These are phyloP conservation scores for Carollia perspicillata DNA, from an alignment of 2,113 vertebrate species.

Conservation along the genomic window DNA sequence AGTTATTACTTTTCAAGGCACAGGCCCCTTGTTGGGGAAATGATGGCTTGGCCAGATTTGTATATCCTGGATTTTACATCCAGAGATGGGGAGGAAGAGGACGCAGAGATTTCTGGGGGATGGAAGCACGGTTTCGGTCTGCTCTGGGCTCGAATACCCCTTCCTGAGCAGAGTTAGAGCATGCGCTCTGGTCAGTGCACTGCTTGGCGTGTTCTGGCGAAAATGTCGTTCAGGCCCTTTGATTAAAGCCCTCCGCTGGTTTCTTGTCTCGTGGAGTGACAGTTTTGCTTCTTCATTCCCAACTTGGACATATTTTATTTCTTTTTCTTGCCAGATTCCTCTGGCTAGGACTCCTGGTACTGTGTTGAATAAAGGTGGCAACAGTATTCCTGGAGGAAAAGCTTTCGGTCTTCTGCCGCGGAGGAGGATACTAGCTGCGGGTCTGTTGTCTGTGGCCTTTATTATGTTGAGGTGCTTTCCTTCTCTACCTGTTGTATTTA, in stretches of 20 bases:
- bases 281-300: not conserved
- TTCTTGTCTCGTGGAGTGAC: not conserved
- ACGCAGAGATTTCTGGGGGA: not conserved
- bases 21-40: not conserved
- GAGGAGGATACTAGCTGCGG: not conserved
- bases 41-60: not conserved
- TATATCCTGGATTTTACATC: not conserved
- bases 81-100: not conserved
- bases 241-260: not conserved
- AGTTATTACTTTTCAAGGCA: not conserved
- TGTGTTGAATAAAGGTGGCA: not conserved
- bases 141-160: not conserved
- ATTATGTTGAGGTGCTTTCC: not conserved
- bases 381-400: not conserved
- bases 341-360: not conserved
- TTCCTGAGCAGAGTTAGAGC: not conserved
- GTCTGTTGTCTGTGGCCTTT: not conserved
- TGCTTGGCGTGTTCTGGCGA: not conserved
- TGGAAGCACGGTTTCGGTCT: not conserved
- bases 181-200: not conserved
- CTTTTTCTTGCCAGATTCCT: not conserved
- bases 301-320: not conserved
- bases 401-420: not conserved
- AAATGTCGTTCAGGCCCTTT: not conserved
- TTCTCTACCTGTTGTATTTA: not conserved